Conservation (phyloP, 2,888 invertebrate genomes). For the Napeogenes sylphis region DNA sequence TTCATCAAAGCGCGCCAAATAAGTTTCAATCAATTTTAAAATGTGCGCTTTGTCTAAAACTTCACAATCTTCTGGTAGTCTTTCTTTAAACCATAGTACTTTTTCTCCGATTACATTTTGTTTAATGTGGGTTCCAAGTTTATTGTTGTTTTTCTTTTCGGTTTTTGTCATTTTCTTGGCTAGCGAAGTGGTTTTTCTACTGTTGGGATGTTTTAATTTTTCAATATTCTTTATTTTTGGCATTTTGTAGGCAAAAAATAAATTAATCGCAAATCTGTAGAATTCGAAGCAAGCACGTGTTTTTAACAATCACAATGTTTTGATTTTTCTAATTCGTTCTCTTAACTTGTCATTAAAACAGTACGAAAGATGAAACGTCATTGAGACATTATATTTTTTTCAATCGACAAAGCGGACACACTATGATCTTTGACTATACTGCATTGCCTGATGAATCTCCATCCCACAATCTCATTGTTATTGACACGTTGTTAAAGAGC, state of each 20-base stretch:
- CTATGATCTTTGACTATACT: too few species aligned
- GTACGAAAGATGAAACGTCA: too few species aligned
- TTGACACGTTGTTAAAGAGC: too few species aligned
- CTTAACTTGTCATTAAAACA: too few species aligned
- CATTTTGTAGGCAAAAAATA: slow-evolving; percentile 42
- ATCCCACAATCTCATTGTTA: too few species aligned
- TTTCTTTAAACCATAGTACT: slow-evolving; percentile 86
- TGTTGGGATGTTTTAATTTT: slow-evolving; percentile 89
- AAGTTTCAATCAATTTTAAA: slow-evolving; percentile 76
- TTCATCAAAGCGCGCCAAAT: slow-evolving; percentile 80
- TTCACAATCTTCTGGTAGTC: slow-evolving; percentile 75
- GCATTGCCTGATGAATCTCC: too few species aligned
- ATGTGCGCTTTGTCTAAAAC: slow-evolving; percentile 79
- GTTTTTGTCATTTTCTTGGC: slow-evolving; percentile 83
- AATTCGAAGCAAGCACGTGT: not conserved
- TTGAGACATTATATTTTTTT: too few species aligned
- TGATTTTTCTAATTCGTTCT: too few species aligned
- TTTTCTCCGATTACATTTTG: slow-evolving; percentile 87
- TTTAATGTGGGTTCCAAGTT: slow-evolving; percentile 82
- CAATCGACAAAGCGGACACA: too few species aligned
- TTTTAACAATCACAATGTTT: not conserved
- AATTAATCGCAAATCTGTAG: not conserved
- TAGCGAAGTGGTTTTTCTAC: slow-evolving; percentile 86
- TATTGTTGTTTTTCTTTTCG: slow-evolving; percentile 78
- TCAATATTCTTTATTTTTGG: slow-evolving; percentile 62